Percentiles rank a stretch among this genome's conserved stretches.
These are phyloP conservation scores for Erynnis tages DNA, from an alignment of 2,888 invertebrate genomes.

Conservation along the genomic window DNA sequence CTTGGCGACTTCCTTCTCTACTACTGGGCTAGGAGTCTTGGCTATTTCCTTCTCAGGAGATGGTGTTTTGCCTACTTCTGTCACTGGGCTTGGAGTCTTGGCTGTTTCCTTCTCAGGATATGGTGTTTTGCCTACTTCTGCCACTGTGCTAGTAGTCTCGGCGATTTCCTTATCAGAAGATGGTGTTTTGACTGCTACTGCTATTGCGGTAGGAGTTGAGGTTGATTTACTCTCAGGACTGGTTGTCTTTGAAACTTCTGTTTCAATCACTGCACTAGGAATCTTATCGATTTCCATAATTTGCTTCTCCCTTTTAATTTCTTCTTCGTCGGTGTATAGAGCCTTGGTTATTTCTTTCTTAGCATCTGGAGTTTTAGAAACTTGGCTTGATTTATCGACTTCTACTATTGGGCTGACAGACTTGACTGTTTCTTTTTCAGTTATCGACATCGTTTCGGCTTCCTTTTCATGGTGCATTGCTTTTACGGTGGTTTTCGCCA, in stretches of 20 bases:
- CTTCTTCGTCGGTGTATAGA: too few relatives aligned
- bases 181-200: slow-evolving; percentile 2
- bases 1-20: neutral
- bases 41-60: neutral
- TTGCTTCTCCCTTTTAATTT: too few relatives aligned
- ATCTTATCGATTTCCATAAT: neutral
- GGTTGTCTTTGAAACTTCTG: neutral
- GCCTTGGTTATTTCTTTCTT: too few relatives aligned
- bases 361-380: neutral
- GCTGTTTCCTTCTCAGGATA: slow-evolving; percentile 19
- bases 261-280: neutral
- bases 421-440: neutral
- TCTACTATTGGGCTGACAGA: neutral
- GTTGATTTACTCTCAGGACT: slow-evolving; percentile 1
- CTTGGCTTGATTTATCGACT: too few relatives aligned
- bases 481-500: too few relatives aligned
- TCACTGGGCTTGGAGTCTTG: neutral
- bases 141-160: neutral
- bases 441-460: too few relatives aligned
- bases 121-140: neutral
- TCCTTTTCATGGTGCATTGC: too few relatives aligned
- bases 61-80: neutral
- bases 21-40: neutral
- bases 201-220: slow-evolving; percentile 21
- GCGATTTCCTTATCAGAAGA: neutral